Percentiles rank a stretch among this genome's conserved stretches.
Conservation (phyloP, 2,797 vertebrate species). For the Enteromius treurensis region DNA sequence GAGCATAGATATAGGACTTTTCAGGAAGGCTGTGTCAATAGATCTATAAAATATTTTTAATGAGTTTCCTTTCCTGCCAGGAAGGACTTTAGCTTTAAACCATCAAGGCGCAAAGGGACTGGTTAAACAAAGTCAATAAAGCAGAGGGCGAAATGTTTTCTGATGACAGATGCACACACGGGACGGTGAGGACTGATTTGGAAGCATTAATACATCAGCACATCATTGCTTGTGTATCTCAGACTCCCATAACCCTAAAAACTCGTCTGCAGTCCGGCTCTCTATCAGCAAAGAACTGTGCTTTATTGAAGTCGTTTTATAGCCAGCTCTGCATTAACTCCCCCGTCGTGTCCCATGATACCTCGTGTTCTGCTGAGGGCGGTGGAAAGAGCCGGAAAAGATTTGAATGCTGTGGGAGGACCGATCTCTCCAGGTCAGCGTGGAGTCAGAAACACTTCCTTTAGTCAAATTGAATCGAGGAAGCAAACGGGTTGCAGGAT, state of each 20-base stretch:
- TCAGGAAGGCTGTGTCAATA: constrained; percentile 3
- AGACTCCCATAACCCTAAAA: background rate
- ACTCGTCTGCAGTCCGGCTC: background rate
- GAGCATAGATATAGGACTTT: background rate
- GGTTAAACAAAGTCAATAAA: constrained; percentile 15
- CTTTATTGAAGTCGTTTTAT: constrained; percentile 26
- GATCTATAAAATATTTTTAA: background rate
- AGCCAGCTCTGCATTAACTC: too few relatives aligned
- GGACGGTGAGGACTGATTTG: background rate
- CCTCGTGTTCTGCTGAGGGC: constrained; percentile 13
- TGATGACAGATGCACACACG: background rate
- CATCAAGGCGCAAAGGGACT: background rate
- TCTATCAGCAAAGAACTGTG: background rate
- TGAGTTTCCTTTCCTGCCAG: background rate
- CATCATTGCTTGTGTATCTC: background rate
- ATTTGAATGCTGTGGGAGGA: background rate
- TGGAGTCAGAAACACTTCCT: background rate
- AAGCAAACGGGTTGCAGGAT: background rate
- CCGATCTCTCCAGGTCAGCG: background rate
- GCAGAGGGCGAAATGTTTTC: background rate
- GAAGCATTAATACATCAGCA: background rate
- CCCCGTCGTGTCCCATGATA: background rate
- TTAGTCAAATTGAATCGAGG: background rate
- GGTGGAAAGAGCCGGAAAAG: background rate
- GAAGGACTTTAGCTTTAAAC: background rate